Conservation (phyloP, 2,113 vertebrate genomes). For the Sander vitreus region DNA sequence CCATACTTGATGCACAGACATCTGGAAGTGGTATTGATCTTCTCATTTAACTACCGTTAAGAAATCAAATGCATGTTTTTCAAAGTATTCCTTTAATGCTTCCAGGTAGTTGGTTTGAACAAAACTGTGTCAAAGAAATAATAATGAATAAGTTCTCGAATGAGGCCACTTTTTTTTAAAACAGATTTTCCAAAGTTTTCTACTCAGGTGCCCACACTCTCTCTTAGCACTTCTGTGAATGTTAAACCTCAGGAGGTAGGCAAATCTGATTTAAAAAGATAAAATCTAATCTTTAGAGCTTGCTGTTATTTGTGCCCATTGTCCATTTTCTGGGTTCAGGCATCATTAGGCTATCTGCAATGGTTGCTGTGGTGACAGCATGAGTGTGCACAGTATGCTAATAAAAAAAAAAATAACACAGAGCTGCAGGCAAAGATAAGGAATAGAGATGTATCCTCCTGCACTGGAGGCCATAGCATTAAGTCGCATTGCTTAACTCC, state of each 20-base stretch:
- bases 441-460: slow-evolving; percentile 33
- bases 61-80: not conserved
- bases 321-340: slow-evolving; percentile 8
- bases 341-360: slow-evolving; percentile 21
- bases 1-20: not conserved
- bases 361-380: slow-evolving; percentile 32
- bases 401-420: not conserved
- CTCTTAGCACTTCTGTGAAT: not conserved
- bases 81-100: not conserved
- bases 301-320: not conserved
- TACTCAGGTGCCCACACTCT: not conserved
- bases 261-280: slow-evolving; percentile 13
- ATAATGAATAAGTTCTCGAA: not conserved
- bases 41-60: not conserved
- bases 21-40: not conserved
- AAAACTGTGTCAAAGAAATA: not conserved
- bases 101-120: not conserved
- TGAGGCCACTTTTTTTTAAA: not conserved
- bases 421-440: slow-evolving; percentile 15
- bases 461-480: not conserved
- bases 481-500: not conserved
- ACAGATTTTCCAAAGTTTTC: not conserved
- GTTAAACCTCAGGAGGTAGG: not conserved
- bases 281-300: not conserved
- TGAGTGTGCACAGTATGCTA: not conserved